Conservation (phyloP, 2,888 invertebrate species). For the Psylliodes chrysocephalus region DNA sequence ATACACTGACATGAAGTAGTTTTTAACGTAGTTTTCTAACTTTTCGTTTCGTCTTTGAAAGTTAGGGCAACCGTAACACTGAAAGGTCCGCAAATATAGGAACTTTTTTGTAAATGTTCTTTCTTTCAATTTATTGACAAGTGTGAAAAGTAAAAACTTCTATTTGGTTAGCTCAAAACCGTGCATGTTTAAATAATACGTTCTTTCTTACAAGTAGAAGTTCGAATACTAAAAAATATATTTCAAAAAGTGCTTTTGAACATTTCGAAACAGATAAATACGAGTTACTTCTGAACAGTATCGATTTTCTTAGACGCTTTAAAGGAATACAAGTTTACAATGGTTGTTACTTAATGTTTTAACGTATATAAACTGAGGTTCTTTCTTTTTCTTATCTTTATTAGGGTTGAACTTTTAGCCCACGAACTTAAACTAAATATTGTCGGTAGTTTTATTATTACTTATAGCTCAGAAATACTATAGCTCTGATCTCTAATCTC, state of each 20-base stretch:
- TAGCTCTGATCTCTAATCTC: no score
- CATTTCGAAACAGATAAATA: not conserved
- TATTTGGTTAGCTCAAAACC: constrained; percentile 12
- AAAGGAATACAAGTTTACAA: no score
- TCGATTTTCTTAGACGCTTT: no score
- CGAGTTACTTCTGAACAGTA: not conserved
- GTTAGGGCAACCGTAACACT: constrained; percentile 15
- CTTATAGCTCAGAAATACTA: no score
- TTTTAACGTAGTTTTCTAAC: constrained; percentile 18
- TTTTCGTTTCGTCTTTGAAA: constrained; percentile 20
- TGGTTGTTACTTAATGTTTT: no score
- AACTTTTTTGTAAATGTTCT: constrained; percentile 21
- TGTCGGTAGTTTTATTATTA: no score
- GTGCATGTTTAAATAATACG: not conserved
- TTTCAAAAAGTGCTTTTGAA: not conserved
- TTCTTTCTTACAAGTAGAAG: not conserved
- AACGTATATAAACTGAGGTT: no score
- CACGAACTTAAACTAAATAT: no score
- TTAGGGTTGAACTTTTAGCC: no score
- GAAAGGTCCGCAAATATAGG: constrained; percentile 15
- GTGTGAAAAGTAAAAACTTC: constrained; percentile 18
- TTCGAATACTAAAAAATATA: not conserved
- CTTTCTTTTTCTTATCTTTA: no score
- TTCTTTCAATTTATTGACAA: constrained; percentile 17
- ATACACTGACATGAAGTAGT: constrained; percentile 14